phyloP scores from a whole-genome alignment of 2,888 invertebrate species.

The Limnephilus lunatus region DNA sequence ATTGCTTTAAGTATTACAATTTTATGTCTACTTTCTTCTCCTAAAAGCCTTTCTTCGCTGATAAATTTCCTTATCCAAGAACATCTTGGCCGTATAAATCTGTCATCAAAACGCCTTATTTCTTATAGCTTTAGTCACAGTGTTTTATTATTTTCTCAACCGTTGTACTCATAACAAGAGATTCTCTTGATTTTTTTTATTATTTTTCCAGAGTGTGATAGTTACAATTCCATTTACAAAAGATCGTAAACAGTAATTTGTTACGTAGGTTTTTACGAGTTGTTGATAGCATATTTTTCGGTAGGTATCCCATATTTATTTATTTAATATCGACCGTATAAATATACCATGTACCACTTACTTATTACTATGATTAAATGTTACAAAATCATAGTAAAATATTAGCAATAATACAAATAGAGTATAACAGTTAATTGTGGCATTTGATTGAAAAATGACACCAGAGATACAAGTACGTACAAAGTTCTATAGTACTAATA shows the following conservation, averaged over 20 bases:
- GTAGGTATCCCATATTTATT: neutral
- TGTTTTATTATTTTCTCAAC: constrained; percentile 3
- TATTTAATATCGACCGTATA: too few relatives aligned
- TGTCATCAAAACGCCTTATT: constrained; percentile 41
- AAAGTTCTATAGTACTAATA: too few relatives aligned
- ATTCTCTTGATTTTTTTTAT: neutral
- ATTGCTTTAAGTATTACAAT: constrained; percentile 38
- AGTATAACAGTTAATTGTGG: too few relatives aligned
- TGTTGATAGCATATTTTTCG: neutral
- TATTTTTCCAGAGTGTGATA: neutral
- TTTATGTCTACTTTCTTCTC: neutral
- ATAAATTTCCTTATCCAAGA: constrained; percentile 33
- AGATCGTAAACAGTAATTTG: neutral
- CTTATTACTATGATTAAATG: too few relatives aligned
- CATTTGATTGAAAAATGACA: too few relatives aligned
- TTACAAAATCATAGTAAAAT: too few relatives aligned
- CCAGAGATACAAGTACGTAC: too few relatives aligned
- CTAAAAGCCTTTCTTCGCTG: neutral
- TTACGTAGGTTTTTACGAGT: neutral
- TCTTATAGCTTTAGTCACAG: constrained; percentile 23
- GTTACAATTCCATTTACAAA: neutral
- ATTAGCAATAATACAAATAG: too few relatives aligned
- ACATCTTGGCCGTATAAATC: constrained; percentile 29
- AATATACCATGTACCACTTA: too few relatives aligned
- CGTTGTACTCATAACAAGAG: neutral